These are phyloP conservation scores for Tachystola acroxantha DNA, from an alignment of 2,888 invertebrate species.

Conservation along the genomic window DNA sequence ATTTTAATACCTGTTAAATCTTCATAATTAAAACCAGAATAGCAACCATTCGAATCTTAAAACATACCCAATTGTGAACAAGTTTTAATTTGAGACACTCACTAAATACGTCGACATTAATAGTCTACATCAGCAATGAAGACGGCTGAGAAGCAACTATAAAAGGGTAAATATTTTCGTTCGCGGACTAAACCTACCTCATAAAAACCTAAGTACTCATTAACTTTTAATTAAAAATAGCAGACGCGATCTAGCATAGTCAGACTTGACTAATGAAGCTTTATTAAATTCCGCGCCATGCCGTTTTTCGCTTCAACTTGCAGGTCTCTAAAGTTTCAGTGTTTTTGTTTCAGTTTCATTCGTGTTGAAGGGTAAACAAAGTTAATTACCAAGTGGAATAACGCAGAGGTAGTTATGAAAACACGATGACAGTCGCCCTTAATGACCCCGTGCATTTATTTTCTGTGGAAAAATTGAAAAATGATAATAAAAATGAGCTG, in stretches of 20 bases:
- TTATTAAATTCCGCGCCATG: not conserved
- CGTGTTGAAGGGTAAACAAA: not conserved
- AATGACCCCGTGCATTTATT: not conserved
- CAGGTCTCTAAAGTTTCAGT: not conserved
- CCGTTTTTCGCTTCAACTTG: not conserved
- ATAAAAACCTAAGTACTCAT: not conserved
- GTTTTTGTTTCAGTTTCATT: not conserved
- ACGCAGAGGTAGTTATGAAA: not conserved
- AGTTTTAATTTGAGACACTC: too few species aligned
- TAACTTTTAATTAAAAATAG: not conserved
- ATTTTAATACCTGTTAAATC: too few species aligned
- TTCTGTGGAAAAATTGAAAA: slow-evolving; percentile 23
- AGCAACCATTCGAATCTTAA: too few species aligned
- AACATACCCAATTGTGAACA: too few species aligned
- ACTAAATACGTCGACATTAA: too few species aligned
- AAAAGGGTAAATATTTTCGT: too few species aligned
- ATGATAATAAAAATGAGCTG: slow-evolving; percentile 31
- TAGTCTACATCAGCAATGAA: too few species aligned
- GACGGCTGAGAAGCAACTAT: too few species aligned
- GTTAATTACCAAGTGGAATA: not conserved
- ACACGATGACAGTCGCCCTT: not conserved
- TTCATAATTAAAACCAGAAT: too few species aligned
- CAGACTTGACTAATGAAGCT: not conserved
- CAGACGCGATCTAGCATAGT: not conserved
- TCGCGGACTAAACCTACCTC: too few species aligned